phyloP scores from a whole-genome alignment of 2,113 vertebrate species.

The Circaetus gallicus region DNA sequence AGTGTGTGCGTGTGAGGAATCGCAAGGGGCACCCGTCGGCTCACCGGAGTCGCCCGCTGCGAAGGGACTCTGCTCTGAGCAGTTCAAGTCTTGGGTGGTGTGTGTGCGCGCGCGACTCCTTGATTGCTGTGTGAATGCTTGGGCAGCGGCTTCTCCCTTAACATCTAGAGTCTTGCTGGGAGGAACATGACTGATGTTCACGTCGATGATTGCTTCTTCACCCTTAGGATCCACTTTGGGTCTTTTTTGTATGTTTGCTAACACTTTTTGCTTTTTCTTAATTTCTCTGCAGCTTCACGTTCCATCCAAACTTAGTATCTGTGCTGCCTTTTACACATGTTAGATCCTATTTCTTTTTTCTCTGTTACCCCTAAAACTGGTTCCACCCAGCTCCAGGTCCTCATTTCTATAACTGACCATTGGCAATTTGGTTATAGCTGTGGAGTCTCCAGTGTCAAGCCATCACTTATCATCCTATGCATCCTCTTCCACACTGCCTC shows the following conservation, averaged over 20 bases:
- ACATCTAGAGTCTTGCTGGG: not conserved
- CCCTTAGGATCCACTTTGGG: not conserved
- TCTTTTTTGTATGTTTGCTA: not conserved
- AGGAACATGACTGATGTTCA: not conserved
- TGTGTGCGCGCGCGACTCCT: no score
- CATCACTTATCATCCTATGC: not conserved
- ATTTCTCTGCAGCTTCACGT: not conserved
- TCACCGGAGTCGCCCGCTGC: no score
- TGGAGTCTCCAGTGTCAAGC: not conserved
- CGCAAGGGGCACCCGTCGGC: no score
- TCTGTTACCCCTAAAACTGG: not conserved
- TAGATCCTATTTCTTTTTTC: not conserved
- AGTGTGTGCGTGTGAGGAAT: no score
- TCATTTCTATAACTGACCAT: not conserved
- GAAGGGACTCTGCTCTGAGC: no score
- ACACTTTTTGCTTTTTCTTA: not conserved
- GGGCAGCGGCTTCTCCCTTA: no score
- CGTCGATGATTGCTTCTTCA: not conserved
- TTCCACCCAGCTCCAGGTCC: not conserved
- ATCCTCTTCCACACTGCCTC: not conserved
- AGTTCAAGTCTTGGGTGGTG: no score
- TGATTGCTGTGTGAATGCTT: no score
- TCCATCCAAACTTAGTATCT: not conserved
- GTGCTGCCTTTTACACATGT: not conserved
- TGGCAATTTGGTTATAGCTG: not conserved